Conservation (phyloP, 2,888 invertebrate species). For the Bursaphelenchus okinawaensis region DNA sequence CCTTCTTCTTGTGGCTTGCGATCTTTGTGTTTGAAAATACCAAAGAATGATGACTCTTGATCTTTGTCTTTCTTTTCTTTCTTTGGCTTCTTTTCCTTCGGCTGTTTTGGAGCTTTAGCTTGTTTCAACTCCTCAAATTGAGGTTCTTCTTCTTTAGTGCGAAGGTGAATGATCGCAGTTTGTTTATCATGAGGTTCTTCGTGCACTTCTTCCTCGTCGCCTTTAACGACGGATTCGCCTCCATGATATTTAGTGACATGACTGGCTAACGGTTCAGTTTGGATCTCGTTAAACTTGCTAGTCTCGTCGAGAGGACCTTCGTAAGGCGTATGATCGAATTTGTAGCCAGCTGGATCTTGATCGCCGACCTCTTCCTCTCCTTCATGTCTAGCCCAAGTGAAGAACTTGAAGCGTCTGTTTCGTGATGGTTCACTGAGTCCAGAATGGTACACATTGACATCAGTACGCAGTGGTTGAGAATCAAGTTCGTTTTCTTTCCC, state of each 20-base stretch:
- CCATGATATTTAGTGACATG: slow-evolving; percentile 13
- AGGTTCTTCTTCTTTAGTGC: not conserved
- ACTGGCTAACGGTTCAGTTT: slow-evolving; percentile 9
- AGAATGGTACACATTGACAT: not conserved
- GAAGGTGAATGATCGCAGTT: not conserved
- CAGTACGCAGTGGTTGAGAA: not conserved
- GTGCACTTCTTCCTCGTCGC: not conserved
- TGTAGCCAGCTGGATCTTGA: not conserved
- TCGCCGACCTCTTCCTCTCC: not conserved
- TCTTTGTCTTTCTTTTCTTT: not conserved
- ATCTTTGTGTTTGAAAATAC: not conserved
- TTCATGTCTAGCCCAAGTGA: not conserved
- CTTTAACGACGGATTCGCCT: slow-evolving; percentile 10
- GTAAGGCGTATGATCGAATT: slow-evolving; percentile 2
- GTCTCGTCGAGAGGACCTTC: slow-evolving; percentile 17
- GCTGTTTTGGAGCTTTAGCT: slow-evolving; percentile 3
- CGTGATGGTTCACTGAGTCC: not conserved
- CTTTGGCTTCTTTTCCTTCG: slow-evolving; percentile 8
- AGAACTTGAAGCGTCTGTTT: not conserved
- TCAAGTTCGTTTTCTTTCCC: not conserved
- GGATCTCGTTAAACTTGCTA: slow-evolving; percentile 1
- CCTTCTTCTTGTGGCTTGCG: slow-evolving; percentile 17
- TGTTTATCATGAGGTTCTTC: not conserved
- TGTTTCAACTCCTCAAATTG: not conserved
- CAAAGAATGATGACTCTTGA: not conserved